Evolutionary conservation across 2,797 vertebrate genomes (phyloP), one percentile per base, ranked within the genome.

Genomic region (Rhincodon typus): DNA sequence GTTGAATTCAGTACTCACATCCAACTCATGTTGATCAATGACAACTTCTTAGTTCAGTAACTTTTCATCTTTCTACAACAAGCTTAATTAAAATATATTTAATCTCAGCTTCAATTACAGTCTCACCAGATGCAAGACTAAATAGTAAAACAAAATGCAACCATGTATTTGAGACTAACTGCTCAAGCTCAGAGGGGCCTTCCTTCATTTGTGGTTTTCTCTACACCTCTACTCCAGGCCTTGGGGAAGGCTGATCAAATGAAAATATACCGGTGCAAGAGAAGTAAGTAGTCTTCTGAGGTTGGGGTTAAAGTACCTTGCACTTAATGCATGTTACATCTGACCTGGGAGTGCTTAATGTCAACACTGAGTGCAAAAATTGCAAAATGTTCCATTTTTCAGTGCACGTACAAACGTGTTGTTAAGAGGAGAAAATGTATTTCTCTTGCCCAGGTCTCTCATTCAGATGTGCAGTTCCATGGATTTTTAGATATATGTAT

Each of bases 261-360:
- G 70, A 70, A 77, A 95, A 74, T 95, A 95, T 77, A 77, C 70
- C 53, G 46, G 70, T 46, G 42, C 42, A 72, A 72, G 70, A 53
- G 42, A 38, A 34, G 70, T 30, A 94, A 94, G 67, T 94, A 66
- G 66, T 72, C 67, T 94, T 94, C 94, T 74, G 94, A 74, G 70
- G 94, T 77, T 95, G 94, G 46, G 94, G 94, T 95, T 95, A 95
- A 95, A 17, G 27, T 70, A 95, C 30, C 70, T 53, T 70, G 94
- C 25, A 94, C 74, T 74, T 94, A 74, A 46, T 46, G 27, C 93
- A 72, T 12, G 42, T 23, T 95, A 46, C 34, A 34, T 12, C 70
- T 95, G 94, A 95, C 94, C 94, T 53, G 46, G 17, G 62, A 42
- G 42, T 53, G 42, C 42, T 95, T 50, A 95, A 38, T 53, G 42